Conservation (phyloP, 1,140 invertebrate genomes). For the Grapholita molesta region DNA sequence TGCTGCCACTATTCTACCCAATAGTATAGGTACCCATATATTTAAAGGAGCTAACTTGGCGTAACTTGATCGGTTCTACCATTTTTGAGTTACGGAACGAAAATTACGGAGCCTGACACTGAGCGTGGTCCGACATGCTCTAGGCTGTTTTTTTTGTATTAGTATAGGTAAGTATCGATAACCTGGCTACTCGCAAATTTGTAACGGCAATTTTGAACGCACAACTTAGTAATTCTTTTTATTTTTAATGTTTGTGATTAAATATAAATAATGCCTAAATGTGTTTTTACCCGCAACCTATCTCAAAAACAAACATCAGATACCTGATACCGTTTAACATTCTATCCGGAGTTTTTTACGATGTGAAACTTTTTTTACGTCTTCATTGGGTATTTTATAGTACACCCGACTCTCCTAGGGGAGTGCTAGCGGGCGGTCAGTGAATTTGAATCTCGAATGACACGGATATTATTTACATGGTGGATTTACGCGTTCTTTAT, state of each 20-base stretch:
- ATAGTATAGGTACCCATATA: no score
- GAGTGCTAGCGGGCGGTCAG: neutral
- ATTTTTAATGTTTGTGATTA: neutral
- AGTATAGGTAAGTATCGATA: neutral
- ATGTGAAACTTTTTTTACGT: neutral
- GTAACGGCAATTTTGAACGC: neutral
- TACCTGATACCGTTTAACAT: neutral
- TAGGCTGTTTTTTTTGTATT: no score
- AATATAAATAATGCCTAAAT: neutral
- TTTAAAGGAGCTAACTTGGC: no score
- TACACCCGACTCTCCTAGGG: neutral
- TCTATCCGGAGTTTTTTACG: neutral
- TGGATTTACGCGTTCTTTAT: conserved; percentile 28
- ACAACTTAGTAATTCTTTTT: neutral
- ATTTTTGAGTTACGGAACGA: no score
- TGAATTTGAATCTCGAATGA: conserved; percentile 17
- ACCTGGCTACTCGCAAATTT: neutral
- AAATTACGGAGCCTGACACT: no score
- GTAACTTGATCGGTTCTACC: no score
- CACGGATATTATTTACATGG: conserved; percentile 8
- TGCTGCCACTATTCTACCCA: no score
- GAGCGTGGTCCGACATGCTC: no score
- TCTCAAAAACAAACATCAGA: neutral
- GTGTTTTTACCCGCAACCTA: neutral
- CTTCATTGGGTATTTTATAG: conserved; percentile 4